Conservation (phyloP, 1,140 invertebrate species). For the Ceratosolen solmsi region DNA sequence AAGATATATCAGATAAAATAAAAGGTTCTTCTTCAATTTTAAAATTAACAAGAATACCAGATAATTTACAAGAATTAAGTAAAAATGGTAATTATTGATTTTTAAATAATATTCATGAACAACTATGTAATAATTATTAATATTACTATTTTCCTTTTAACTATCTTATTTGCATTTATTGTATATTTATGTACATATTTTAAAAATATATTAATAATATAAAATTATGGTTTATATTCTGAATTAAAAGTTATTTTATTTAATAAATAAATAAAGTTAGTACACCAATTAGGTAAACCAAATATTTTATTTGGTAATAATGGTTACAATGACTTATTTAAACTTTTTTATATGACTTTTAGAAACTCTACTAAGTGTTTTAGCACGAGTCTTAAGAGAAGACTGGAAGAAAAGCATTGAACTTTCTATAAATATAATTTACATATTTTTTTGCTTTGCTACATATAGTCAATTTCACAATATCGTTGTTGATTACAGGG, state of each 20-base stretch:
- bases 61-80: constrained; percentile 94
- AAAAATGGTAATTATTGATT: constrained; percentile 82
- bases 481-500: constrained; percentile 91
- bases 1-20: constrained; percentile 94
- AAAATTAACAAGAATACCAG: constrained; percentile 91
- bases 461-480: constrained; percentile 97
- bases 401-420: constrained; percentile 98
- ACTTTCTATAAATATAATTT: constrained; percentile 96
- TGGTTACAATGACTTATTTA: background rate
- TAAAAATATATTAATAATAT: constrained; percentile 17
- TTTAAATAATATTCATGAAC: constrained; percentile 4
- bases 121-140: too few species aligned
- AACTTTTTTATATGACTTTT: constrained; percentile 61
- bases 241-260: background rate
- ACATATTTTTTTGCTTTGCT: constrained; percentile 98
- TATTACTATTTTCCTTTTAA: too few species aligned
- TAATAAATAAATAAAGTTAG: too few species aligned
- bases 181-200: too few species aligned
- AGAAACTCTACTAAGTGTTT: constrained; percentile 96
- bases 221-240: background rate
- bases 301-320: background rate
- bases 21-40: constrained; percentile 93
- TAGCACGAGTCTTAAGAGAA: constrained; percentile 95
- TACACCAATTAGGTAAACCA: background rate
- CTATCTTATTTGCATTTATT: too few species aligned